A percentile compares a stretch with the other conserved stretches of the same genome.
Conservation (phyloP, 1,140 invertebrate genomes). For the Paraescarpia echinospica region DNA sequence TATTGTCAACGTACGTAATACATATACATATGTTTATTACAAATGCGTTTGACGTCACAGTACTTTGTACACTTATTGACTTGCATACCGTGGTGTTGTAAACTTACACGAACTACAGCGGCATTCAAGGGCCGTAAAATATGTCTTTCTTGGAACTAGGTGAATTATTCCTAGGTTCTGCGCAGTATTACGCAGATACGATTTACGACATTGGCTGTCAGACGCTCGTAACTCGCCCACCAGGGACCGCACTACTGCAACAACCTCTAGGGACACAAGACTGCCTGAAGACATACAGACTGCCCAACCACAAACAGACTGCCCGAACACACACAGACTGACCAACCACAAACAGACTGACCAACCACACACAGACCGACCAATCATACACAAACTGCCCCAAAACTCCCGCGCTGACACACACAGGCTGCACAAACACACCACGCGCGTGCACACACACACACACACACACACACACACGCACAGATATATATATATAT, state of each 20-base stretch:
- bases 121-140: not conserved
- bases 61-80: not conserved
- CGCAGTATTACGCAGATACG: not conserved
- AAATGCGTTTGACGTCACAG: not conserved
- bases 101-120: not conserved
- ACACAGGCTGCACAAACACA: too few species aligned
- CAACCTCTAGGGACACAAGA: not conserved
- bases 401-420: too few species aligned
- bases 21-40: not conserved
- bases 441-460: not conserved
- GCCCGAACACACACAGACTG: not conserved
- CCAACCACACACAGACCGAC: too few species aligned
- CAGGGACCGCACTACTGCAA: not conserved
- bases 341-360: not conserved
- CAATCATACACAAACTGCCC: too few species aligned
- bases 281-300: not conserved
- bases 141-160: not conserved
- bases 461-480: not conserved
- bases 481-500: not conserved
- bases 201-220: not conserved
- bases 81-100: not conserved
- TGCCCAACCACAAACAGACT: not conserved
- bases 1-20: not conserved
- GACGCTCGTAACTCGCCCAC: not conserved
- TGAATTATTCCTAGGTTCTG: not conserved